Conservation (phyloP, 2,113 vertebrate genomes). For the Halichoerus grypus region DNA sequence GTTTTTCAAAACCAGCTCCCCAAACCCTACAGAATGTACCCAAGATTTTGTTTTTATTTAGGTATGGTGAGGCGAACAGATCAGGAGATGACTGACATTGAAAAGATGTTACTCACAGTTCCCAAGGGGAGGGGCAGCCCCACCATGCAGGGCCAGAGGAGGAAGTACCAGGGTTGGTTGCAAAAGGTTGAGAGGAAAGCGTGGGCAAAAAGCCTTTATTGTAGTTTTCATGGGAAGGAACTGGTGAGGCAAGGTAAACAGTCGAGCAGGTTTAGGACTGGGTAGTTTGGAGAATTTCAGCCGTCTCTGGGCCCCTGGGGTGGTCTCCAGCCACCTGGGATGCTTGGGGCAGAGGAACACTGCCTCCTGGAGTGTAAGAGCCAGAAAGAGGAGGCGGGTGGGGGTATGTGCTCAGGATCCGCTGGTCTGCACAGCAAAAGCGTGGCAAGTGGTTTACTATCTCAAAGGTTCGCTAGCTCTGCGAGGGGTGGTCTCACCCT, state of each 20-base stretch:
- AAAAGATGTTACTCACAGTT: background rate
- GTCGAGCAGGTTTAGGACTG: background rate
- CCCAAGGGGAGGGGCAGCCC: background rate
- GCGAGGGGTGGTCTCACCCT: no score
- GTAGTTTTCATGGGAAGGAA: background rate
- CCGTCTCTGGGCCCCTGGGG: background rate
- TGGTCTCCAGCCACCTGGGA: background rate
- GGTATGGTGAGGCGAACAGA: background rate
- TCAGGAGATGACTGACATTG: background rate
- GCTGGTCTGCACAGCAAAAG: background rate
- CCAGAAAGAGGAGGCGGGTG: background rate
- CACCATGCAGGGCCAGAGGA: background rate
- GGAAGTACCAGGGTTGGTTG: background rate
- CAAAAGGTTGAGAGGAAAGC: background rate
- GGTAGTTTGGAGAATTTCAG: background rate
- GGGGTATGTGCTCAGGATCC: no score
- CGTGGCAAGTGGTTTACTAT: background rate
- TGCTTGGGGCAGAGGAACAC: background rate
- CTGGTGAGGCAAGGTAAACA: no score
- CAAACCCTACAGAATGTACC: background rate
- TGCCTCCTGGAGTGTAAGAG: background rate
- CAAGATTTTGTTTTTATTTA: background rate
- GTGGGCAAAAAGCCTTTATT: no score
- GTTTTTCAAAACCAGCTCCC: background rate
- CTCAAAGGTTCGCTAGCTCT: background rate